Base-by-base conservation (phyloP, 2,888 invertebrate genomes). In the Drosophila borborema region DNA sequence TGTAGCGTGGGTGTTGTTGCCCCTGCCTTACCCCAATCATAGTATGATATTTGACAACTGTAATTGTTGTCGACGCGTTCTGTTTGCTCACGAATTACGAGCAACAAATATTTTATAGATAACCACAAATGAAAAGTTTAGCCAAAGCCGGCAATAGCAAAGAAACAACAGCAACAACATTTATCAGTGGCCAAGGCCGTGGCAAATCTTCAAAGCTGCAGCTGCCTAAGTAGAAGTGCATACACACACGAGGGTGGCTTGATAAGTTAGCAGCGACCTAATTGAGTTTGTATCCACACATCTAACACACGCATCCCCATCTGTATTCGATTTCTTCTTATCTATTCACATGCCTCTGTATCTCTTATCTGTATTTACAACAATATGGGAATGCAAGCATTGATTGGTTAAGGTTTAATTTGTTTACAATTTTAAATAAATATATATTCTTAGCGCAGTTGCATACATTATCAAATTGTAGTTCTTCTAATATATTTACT, bases 41-140 rank as follows among this genome's bases (percentile, higher is more conserved):
- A 54, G 74, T 66, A 65, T 72, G 76, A 74, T 82, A 83, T 86
- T 86, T 89, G 81, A 89, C 89, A 90, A 74, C 78, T 82, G 89
- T 90, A 91, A 91, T 87, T 87, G 81, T 80, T 64, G 61, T 62
- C 71, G 38, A 14, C 54, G 58, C 71, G 54, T 60, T 71, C 56
- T 88, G 70, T 81, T 60, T 82, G 71, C 60, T 34, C 71, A 79
- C 73, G 79, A 81, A 67, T 79, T 64, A 68, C 20, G 55, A n/a
- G 14, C 36, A 2, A 66, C 43, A 54, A 38, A 46, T 70, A 64
- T 56, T 69, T 80, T 53, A 75, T 77, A 77, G 89, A 86, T 86
- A 86, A 89, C 82, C 54, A 67, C 28, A 61, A 55, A 40, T n/a
- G 40, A 40, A 40, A 34, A 41, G 41, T n/a, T n/a, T 16, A 64